phyloP scores from a whole-genome alignment of 2,888 invertebrate genomes.

The Lepidonotus clava region DNA sequence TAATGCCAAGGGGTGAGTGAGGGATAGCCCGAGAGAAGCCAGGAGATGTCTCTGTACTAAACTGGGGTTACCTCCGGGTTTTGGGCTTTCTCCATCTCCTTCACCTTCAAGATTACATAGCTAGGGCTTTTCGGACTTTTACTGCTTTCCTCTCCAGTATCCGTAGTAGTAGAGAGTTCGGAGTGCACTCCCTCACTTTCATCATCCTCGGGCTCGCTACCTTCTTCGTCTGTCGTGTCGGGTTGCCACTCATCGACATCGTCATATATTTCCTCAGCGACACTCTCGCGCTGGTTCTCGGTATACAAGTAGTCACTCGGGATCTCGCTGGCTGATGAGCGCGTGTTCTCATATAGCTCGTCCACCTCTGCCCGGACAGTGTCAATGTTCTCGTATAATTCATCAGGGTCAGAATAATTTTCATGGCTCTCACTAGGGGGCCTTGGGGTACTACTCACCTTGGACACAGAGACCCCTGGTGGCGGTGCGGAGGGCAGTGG shows the following conservation, averaged over 20 bases:
- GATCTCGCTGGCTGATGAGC: neutral
- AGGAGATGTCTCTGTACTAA: too few species aligned
- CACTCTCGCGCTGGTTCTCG: neutral
- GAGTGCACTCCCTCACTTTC: neutral
- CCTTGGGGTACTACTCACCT: neutral
- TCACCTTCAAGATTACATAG: neutral
- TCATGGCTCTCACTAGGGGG: neutral
- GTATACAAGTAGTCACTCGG: neutral
- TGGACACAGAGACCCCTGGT: conserved; percentile 13
- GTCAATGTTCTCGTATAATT: conserved; percentile 11
- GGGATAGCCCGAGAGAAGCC: too few species aligned
- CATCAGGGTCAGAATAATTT: neutral
- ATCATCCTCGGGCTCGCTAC: neutral
- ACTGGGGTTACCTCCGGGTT: conserved; percentile 7
- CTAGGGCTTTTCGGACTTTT: neutral
- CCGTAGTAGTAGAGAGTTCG: neutral
- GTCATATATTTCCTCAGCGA: neutral
- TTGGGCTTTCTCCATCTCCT: neutral
- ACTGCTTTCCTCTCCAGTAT: neutral
- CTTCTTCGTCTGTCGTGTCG: neutral
- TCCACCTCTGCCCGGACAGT: neutral
- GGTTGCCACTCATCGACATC: neutral
- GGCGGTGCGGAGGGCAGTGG: conserved; percentile 32
- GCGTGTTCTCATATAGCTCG: neutral
- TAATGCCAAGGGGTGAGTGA: too few species aligned